Base-by-base conservation (phyloP, 2,888 invertebrate species). In the Drosophila nr. perissopoda region DNA sequence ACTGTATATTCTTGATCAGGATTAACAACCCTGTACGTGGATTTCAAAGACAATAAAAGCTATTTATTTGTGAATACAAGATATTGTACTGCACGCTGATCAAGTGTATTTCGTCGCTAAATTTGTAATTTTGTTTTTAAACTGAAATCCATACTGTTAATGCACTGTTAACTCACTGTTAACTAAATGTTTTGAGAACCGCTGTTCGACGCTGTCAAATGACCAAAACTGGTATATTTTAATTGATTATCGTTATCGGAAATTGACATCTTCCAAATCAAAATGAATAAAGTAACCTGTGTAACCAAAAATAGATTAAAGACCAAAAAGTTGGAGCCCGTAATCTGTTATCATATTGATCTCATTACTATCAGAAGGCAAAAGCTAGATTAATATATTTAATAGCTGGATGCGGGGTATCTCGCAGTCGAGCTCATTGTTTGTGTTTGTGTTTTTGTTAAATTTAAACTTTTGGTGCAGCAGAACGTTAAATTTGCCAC, bases 401-500 rank as follows among this genome's bases (percentile, higher is more conserved):
- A 46, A 13, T 13, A 21, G 7, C 13, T 13, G 3, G 1, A 46
- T 13, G 3, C 46, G 2, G 46, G 46, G 16, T 25, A 25, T 46
- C 16, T 16, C 8, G 46, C 46, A 25, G 25, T 46, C 46, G 4
- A 8, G 2, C 8, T 25, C 25, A 8, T 7, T 46, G 7, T 25
- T 7, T 46, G 25, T 48, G 38, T 58, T 66, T 48, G 46, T n/a
- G 53, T 51, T 56, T 34, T 49, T 52, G 67, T 62, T 25, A 2
- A 25, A 16, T 46, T 58, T 58, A 25, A 69, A 49, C 49, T 70
- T 46, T 59, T 59, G 56, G 64, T 78, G 82, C 80, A 80, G 71
- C 69, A 71, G 71, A 52, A 61, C 80, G 79, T 72, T 59, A 71
- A 75, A 75, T 75, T 65, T 76, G 59, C 48, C 62, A 63, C 42